Evolutionary conservation across 53 echinoderm and acorn worm genomes (phyloP).

Genomic region (Henricia sp.): DNA sequence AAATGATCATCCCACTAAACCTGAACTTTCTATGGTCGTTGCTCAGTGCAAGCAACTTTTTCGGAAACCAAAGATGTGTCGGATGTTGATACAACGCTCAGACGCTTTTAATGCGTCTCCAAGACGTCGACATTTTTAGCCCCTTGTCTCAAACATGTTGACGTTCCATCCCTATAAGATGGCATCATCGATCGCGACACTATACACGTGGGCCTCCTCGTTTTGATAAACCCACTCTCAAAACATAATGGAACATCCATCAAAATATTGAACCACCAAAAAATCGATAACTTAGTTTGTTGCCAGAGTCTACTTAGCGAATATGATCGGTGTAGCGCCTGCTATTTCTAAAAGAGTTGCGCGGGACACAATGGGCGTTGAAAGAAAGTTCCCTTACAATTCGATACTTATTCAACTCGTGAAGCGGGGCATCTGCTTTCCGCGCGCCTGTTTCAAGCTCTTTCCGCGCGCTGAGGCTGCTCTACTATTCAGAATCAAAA

Average conservation of each 20-base stretch:
- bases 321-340: slow-evolving; percentile 7
- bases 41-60: too few species aligned
- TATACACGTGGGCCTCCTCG: not conserved
- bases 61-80: too few species aligned
- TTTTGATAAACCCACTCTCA: slow-evolving; percentile 6
- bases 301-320: slow-evolving; percentile 6
- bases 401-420: slow-evolving; percentile 35
- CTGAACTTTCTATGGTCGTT: too few species aligned
- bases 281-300: slow-evolving; percentile 48
- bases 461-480: slow-evolving; percentile 7
- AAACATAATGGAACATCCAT: not conserved
- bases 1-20: too few species aligned
- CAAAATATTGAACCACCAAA: not conserved
- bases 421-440: slow-evolving; percentile 7
- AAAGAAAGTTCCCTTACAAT: slow-evolving; percentile 33
- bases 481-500: slow-evolving; percentile 43
- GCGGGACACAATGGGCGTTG: slow-evolving; percentile 23
- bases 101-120: not conserved
- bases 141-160: not conserved
- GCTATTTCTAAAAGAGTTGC: not conserved
- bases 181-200: not conserved
- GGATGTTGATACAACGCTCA: not conserved
- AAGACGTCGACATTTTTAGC: not conserved
- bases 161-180: not conserved
- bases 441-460: not conserved